Conservation (phyloP, 2,113 vertebrate species). For the Aythya baeri region DNA sequence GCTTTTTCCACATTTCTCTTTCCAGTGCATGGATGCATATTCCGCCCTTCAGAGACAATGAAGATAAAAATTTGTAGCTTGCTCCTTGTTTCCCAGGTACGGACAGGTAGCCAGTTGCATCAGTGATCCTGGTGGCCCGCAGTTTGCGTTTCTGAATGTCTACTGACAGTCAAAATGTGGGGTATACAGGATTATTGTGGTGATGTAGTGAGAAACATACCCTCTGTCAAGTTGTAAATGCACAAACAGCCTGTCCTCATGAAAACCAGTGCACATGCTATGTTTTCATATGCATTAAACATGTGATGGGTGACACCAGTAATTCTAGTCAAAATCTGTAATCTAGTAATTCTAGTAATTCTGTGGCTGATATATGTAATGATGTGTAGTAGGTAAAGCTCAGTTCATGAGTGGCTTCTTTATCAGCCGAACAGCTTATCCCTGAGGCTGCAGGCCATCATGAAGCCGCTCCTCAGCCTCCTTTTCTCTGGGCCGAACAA, state of each 20-base stretch:
- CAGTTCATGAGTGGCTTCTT: not conserved
- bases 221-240: not conserved
- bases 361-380: not conserved
- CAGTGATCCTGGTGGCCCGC: not conserved
- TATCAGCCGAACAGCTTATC: not conserved
- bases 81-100: not conserved
- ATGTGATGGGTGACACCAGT: fast-evolving
- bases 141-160: not conserved
- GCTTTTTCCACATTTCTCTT: not conserved
- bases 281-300: not conserved
- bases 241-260: not conserved
- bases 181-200: not conserved
- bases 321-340: not conserved
- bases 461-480: too few relatives aligned
- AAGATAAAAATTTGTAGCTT: not conserved
- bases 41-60: not conserved
- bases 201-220: fast-evolving
- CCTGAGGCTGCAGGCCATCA: not conserved
- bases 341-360: not conserved
- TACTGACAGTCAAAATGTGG: not conserved
- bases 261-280: not conserved
- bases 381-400: not conserved
- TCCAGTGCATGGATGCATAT: not conserved
- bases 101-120: not conserved
- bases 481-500: too few relatives aligned